A percentile compares a stretch with the other conserved stretches of the same genome.
These are phyloP conservation scores for Chrysopilus asiliformis DNA, from an alignment of 2,888 invertebrate genomes.

Conservation along the genomic window DNA sequence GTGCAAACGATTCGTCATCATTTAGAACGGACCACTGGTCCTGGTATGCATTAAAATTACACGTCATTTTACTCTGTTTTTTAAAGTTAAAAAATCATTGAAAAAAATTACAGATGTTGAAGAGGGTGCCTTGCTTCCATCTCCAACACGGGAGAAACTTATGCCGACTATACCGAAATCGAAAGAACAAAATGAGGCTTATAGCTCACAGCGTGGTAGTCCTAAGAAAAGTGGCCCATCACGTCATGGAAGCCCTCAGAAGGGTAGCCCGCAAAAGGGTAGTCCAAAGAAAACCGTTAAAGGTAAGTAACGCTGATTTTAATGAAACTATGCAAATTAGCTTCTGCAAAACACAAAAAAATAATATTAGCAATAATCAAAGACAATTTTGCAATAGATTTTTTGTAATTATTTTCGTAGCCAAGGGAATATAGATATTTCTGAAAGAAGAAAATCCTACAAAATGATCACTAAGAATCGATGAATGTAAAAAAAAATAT, in stretches of 20 bases:
- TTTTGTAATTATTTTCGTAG: no score
- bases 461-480: no score
- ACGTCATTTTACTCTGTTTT: constrained; percentile 6
- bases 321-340: no score
- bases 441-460: no score
- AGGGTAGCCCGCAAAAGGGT: constrained; percentile 40
- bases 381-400: no score
- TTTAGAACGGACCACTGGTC: constrained; percentile 56
- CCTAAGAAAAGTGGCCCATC: constrained; percentile 36
- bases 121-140: constrained; percentile 52
- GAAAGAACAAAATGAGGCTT: constrained; percentile 22
- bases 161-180: constrained; percentile 47
- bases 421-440: no score
- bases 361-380: no score
- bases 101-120: constrained; percentile 36
- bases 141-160: constrained; percentile 56
- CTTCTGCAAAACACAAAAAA: no score
- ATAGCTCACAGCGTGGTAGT: constrained; percentile 31
- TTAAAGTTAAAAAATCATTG: no score
- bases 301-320: constrained; percentile 24
- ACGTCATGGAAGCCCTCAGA: constrained; percentile 38
- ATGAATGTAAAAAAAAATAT: no score
- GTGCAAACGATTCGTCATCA: constrained; percentile 53
- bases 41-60: constrained; percentile 37
- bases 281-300: constrained; percentile 44